Percentiles rank a stretch among this genome's conserved stretches.
Evolutionary conservation across 1,140 invertebrate genomes (phyloP).

Genomic region (Drosophila triauraria): DNA sequence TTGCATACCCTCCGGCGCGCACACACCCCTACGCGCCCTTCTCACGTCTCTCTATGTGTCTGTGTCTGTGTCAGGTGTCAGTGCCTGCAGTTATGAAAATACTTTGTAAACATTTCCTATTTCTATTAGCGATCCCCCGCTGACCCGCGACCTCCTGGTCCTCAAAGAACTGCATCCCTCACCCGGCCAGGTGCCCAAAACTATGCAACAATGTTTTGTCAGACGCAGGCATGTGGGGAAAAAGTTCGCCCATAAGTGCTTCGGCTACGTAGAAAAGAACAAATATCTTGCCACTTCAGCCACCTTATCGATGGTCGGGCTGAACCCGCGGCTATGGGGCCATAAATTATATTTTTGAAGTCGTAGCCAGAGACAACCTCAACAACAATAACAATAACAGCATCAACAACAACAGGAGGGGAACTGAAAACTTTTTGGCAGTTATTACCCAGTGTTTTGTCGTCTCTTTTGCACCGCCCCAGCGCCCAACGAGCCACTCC

Average conservation of each 20-base stretch:
- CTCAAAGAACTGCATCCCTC: constrained; percentile 54
- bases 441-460: constrained; percentile 84
- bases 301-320: constrained; percentile 74
- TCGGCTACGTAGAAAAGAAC: constrained; percentile 60
- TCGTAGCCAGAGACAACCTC: constrained; percentile 58
- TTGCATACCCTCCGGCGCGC: constrained; percentile 49
- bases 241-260: constrained; percentile 79
- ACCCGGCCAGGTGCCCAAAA: constrained; percentile 52
- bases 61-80: constrained; percentile 77
- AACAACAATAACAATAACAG: constrained; percentile 19
- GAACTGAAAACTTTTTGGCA: constrained; percentile 73
- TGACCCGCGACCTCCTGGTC: constrained; percentile 21
- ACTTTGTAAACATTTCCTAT: constrained; percentile 84
- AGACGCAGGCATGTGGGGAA: constrained; percentile 57
- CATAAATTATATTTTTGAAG: constrained; percentile 84
- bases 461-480: constrained; percentile 24
- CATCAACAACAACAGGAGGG: constrained; percentile 22
- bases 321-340: constrained; percentile 78
- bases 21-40: constrained; percentile 9
- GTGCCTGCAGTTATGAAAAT: constrained; percentile 83
- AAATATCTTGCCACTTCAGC: constrained; percentile 71
- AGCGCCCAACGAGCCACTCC: background rate
- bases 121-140: constrained; percentile 71
- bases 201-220: constrained; percentile 81
- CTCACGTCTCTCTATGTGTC: background rate